Base-by-base conservation (phyloP, 35 echinoderm and acorn worm species). In the Ophioderma brevispina region DNA sequence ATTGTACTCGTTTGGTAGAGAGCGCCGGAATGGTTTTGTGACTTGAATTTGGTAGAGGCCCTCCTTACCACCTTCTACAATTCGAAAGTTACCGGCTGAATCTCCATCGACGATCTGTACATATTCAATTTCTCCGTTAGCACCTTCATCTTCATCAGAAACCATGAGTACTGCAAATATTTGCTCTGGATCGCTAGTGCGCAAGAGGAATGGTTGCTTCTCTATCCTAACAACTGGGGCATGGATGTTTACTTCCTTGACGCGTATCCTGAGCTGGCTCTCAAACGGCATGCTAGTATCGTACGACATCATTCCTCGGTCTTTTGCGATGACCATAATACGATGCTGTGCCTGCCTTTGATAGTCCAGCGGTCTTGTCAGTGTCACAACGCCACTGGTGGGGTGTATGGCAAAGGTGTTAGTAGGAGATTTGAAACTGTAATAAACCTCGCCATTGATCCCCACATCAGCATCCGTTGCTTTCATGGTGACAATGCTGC, bases 361-460 rank as follows among this genome's bases (percentile, higher is more conserved):
- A 38, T 95, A 81, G 76, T 89, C 49, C 42, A 99, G 80, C 21
- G 93, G 90, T 86, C 91, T 93, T 17, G 97, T 99, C 19, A 99
- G 75, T 11, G 94, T 93, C 10, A 99, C 94, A 15, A 92, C 94
- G 19, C 97, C 97, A 87, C 94, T 99, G 36, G 97, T 95, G 18
- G 97, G 94, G 75, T 99, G 97, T n/a, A 99, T 99, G 30, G 94
- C 97, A 95, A 99, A 99, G 35, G 78, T 33, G 59, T 95, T 84
- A 37, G 93, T 93, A 30, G 88, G 50, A 78, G 82, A 78, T 33
- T 90, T 87, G 41, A 99, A 92, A 78, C 94, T 94, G 55, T 99
- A 99, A 63, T 99, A 99, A 37, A 99, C 91, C 78, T 99, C 97
- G n/a, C 94, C 97, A 76, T 99, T 99, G 39, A 86, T 95, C 34